Evolutionary conservation across 2,888 invertebrate genomes (phyloP), one percentile per base, ranked within the genome.

Genomic region (Prenolepis imparis): DNA sequence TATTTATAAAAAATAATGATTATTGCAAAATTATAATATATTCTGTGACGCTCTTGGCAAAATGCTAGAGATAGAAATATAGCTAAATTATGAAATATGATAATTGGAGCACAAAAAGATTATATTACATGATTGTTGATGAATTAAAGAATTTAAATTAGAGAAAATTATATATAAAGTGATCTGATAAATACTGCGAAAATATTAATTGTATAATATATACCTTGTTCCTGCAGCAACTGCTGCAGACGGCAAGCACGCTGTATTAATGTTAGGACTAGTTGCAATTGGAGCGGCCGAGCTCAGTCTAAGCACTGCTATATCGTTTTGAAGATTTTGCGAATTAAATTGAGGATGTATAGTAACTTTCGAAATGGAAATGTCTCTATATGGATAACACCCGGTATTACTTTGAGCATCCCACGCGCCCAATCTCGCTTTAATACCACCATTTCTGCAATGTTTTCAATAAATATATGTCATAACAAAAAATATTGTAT

Each of bases 381-480:
- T 96, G 92, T 97, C 97, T 90, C 96, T 96, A 84, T 96, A 96
- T 0, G 97, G 96, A 70, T 96, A 95, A 0, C 96, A 96, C 89
- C 98, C 97, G 55, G 95, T 95, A 1, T 96, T 96, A 8, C 95
- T 96, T 36, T 96, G 95, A 0, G 96, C 97, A 93, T 98, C 96
- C 97, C 97, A 97, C 92, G 97, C 97, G 0, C 98, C 98, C 1
- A 97, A 94, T 41, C 97, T 96, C 0, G 97, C 96, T 93, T 97
- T 97, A 28, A 97, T 95, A 18, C 94, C 91, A 8, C 90, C 87
- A 70, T 88, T 91, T 32, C 93, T 94, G 66, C 9, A 73, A 75
- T 18, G n/a, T 21, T 63, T 52, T 59, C 15, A 32, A 68, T 57
- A 57, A 28, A 3, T 18, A 28, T 8, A 73, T 57, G 32, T 18